Evolutionary conservation across 2,888 invertebrate species (phyloP), one percentile per base, ranked within the genome.

Genomic region (Sericinus montela): DNA sequence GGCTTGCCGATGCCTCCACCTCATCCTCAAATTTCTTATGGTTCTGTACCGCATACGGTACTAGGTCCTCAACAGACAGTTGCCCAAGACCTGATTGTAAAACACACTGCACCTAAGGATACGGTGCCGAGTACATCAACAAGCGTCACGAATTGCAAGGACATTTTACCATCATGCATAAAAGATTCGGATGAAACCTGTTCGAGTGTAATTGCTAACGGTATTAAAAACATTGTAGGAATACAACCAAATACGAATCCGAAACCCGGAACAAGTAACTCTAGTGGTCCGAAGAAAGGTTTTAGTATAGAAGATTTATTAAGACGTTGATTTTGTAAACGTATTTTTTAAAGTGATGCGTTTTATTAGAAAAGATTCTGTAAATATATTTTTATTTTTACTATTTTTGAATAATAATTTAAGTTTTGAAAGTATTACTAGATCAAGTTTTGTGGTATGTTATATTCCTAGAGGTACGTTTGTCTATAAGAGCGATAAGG

Each of bases 241-340:
- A 89, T 89, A 55, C 87, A 89, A 62, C 89, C 88, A 19, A 80
- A 67, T 44, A 60, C 72, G 25, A 84, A 83, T 59, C 80, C 88
- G 1, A 90, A 89, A 34, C 91, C 90, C 9, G 87, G 90, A 23
- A 90, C 89, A 14, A 91, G 91, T 52, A 91, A 91, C 36, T 87
- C 91, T 0, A 90, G 89, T 60, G 92, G 92, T 8, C 91, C 94
- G 59, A 94, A 94, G 67, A 95, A 95, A 69, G 96, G 96, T 13
- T 96, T 96, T 77, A 96, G 95, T 72, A 96, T 96, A 87, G 96
- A 95, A 69, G 96, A 96, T 63, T 96, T 96, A 60, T 96, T 96
- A 96, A 91, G 96, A 68, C 94, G 95, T 80, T 95, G 90, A 91
- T 30, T 45, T 14, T 36, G 11, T 71, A 25, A 55, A 52, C 51